Evolutionary conservation across 2,797 vertebrate genomes (phyloP).

Genomic region (Potorous gilbertii): DNA sequence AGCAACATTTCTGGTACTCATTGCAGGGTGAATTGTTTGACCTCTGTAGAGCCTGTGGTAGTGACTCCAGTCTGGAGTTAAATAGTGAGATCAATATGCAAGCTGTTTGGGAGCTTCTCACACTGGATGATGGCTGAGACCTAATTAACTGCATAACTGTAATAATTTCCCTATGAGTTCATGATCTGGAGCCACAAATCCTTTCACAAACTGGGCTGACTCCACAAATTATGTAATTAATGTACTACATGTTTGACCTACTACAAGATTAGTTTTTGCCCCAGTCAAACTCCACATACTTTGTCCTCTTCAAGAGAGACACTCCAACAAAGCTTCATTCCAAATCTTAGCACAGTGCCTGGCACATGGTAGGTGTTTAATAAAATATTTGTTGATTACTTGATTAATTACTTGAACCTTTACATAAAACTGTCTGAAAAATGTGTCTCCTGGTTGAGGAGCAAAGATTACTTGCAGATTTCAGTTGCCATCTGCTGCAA

Average conservation of each 20-base stretch:
- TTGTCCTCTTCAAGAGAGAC: slow-evolving; percentile 60
- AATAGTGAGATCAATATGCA: slow-evolving; percentile 17
- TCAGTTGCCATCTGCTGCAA: slow-evolving; percentile 18
- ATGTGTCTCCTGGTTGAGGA: slow-evolving; percentile 33
- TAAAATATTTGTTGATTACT: not conserved
- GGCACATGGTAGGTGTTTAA: not conserved
- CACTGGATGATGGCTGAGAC: not conserved
- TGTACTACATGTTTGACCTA: slow-evolving; percentile 22
- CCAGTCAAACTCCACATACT: slow-evolving; percentile 56
- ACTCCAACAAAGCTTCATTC: slow-evolving; percentile 52
- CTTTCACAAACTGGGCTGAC: slow-evolving; percentile 8
- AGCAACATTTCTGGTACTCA: not conserved
- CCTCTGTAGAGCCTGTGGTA: not conserved
- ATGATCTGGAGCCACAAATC: slow-evolving; percentile 41
- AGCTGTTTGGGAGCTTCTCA: slow-evolving; percentile 10
- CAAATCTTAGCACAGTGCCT: slow-evolving; percentile 9
- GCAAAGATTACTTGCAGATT: slow-evolving; percentile 6
- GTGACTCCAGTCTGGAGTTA: slow-evolving; percentile 12
- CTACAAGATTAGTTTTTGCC: slow-evolving; percentile 57
- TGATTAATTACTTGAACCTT: not conserved
- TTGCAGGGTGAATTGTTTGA: not conserved
- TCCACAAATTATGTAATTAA: slow-evolving; percentile 66
- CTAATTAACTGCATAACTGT: slow-evolving; percentile 25
- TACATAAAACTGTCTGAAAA: slow-evolving; percentile 27
- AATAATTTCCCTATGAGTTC: slow-evolving; percentile 34